Conservation (phyloP, 2,113 vertebrate genomes). For the Channa argus region DNA sequence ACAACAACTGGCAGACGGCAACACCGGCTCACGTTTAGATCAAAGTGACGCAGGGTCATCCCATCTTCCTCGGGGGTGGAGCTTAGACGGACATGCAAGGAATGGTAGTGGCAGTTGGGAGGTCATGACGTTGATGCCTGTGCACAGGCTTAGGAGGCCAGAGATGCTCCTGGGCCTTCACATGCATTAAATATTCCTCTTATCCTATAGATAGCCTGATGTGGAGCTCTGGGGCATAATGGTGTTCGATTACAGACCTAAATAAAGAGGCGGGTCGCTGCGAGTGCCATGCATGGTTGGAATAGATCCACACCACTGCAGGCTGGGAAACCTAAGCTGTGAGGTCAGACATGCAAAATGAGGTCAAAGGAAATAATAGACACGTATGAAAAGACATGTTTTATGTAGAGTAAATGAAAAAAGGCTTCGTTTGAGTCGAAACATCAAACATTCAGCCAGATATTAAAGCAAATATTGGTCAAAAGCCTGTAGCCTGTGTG, state of each 20-base stretch:
- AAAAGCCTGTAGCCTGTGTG: no score
- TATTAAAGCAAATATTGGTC: no score
- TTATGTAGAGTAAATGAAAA: no score
- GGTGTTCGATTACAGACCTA: conserved; percentile 48
- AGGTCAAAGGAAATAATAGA: neutral
- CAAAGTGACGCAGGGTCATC: neutral
- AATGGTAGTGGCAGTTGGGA: neutral
- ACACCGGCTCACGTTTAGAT: neutral
- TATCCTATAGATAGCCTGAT: conserved; percentile 45
- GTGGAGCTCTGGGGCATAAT: conserved; percentile 7
- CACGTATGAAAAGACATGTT: no score
- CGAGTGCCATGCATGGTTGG: conserved; percentile 38
- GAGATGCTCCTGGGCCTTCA: conserved; percentile 19
- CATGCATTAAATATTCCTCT: conserved; percentile 39
- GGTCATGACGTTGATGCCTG: conserved; percentile 25
- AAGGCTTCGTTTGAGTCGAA: no score
- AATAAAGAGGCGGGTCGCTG: conserved; percentile 37
- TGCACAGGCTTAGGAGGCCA: conserved; percentile 28
- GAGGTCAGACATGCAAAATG: neutral
- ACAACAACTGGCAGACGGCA: conserved; percentile 8
- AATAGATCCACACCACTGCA: neutral
- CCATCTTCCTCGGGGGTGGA: conserved; percentile 21
- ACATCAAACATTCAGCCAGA: no score
- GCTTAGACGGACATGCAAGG: conserved; percentile 24
- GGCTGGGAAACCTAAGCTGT: neutral